These are phyloP conservation scores for Hippocampus comes DNA, from an alignment of 2,113 vertebrate species.

Conservation along the genomic window DNA sequence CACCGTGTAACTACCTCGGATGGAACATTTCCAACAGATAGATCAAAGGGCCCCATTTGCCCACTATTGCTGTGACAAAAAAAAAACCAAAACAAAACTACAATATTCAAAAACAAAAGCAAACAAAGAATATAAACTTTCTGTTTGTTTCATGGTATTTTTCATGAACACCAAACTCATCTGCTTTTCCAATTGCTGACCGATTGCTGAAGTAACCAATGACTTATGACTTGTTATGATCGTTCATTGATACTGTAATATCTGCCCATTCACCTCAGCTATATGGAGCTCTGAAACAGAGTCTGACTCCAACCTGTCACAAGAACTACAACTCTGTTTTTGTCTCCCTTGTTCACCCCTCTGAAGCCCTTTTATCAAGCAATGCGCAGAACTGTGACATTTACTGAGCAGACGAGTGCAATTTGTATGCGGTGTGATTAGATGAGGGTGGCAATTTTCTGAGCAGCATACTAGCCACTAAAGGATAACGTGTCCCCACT, in stretches of 20 bases:
- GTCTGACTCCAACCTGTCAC: not conserved
- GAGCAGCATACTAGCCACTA: constrained; percentile 22
- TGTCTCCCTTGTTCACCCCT: constrained; percentile 21
- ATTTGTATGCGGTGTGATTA: constrained; percentile 50
- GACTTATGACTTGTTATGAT: not conserved
- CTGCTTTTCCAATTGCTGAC: not conserved
- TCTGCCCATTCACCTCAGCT: not conserved
- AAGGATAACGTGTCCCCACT: constrained; percentile 38
- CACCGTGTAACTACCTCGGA: too few relatives aligned
- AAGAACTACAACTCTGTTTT: constrained; percentile 15
- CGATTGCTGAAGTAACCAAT: not conserved
- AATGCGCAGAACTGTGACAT: constrained; percentile 47
- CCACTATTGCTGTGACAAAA: too few relatives aligned
- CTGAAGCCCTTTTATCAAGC: constrained; percentile 47
- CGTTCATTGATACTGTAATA: not conserved
- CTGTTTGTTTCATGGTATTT: too few relatives aligned
- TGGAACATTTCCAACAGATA: too few relatives aligned
- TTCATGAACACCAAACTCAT: not conserved
- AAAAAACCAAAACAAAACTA: too few relatives aligned
- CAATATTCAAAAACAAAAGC: too few relatives aligned
- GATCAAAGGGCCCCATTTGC: too few relatives aligned
- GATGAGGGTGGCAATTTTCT: constrained; percentile 44
- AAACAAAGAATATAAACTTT: too few relatives aligned
- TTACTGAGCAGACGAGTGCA: constrained; percentile 25
- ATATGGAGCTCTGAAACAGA: not conserved